Evolutionary conservation across 2,888 invertebrate genomes (phyloP).

Genomic region (Protula sp.): DNA sequence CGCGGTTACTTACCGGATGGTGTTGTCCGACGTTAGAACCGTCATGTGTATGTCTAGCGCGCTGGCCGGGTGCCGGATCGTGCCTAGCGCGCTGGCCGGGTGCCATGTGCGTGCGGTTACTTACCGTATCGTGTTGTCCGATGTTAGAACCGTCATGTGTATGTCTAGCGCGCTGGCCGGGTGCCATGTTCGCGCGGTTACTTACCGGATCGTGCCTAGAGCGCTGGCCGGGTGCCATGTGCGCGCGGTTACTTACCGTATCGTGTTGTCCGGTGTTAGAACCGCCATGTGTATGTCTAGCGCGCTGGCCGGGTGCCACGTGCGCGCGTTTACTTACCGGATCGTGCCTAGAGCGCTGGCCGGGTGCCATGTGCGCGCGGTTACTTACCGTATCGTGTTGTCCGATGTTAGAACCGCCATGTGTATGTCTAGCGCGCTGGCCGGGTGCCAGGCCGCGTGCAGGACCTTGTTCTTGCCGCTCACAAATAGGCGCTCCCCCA

Average conservation of each 20-base stretch:
- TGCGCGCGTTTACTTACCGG: no score
- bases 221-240: neutral
- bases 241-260: conserved; percentile 2
- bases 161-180: conserved; percentile 67
- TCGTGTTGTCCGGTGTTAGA: conserved; percentile 58
- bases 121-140: conserved; percentile 64
- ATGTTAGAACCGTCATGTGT: conserved; percentile 73
- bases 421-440: conserved; percentile 69
- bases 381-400: conserved; percentile 55
- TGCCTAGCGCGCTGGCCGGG: no score
- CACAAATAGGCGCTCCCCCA: conserved; percentile 70
- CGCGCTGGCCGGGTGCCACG: conserved; percentile 81
- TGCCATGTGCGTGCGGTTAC: no score
- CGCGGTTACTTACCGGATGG: conserved; percentile 4
- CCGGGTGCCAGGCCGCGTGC: conserved; percentile 81
- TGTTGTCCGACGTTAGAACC: conserved; percentile 77
- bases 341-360: no score
- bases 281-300: conserved; percentile 71
- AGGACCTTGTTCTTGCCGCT: conserved; percentile 52
- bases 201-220: conserved; percentile 18
- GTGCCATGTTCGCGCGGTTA: no score
- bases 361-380: no score
- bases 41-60: conserved; percentile 69
- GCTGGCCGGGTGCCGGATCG: conserved; percentile 83
- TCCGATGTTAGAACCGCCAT: conserved; percentile 76